Percentiles rank a stretch among this genome's conserved stretches.
phyloP scores from a whole-genome alignment of 2,113 vertebrate species.

The Platysteira castanea region DNA sequence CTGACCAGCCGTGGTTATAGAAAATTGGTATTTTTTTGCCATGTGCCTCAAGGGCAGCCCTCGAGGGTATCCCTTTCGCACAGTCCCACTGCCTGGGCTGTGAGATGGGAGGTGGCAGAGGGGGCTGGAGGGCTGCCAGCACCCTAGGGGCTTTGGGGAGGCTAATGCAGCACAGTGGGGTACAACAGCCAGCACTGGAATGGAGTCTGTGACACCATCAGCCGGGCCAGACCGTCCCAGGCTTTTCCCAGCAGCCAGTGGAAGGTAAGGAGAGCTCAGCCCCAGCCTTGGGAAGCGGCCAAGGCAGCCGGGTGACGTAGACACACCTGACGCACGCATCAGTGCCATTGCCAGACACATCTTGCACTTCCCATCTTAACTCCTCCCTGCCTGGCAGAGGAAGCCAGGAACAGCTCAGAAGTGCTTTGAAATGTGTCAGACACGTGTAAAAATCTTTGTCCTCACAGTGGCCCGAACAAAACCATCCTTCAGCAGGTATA shows the following conservation, averaged over 20 bases:
- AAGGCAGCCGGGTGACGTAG: not conserved
- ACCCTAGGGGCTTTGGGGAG: not conserved
- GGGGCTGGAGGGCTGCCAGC: not conserved
- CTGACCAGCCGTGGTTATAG: rapidly evolving
- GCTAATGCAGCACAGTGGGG: rapidly evolving
- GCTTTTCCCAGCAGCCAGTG: not conserved
- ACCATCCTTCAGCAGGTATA: not conserved
- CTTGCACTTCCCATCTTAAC: not conserved
- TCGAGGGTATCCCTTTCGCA: not conserved
- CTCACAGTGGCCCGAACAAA: not conserved
- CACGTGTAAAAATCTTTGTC: not conserved
- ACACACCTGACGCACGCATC: conserved; percentile 9
- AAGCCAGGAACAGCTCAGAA: not conserved
- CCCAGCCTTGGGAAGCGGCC: not conserved
- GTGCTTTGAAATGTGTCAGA: not conserved
- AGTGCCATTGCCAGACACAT: not conserved
- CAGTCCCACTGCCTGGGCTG: not conserved
- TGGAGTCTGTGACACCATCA: rapidly evolving
- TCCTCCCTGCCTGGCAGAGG: not conserved
- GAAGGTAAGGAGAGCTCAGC: not conserved
- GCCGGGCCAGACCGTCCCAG: not conserved
- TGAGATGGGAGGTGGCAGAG: not conserved
- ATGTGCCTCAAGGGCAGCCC: not conserved
- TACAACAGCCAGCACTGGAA: not conserved
- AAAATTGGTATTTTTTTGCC: rapidly evolving